Evolutionary conservation across 2,888 invertebrate species (phyloP), one percentile per base, ranked within the genome.

Genomic region (Myathropa florea): DNA sequence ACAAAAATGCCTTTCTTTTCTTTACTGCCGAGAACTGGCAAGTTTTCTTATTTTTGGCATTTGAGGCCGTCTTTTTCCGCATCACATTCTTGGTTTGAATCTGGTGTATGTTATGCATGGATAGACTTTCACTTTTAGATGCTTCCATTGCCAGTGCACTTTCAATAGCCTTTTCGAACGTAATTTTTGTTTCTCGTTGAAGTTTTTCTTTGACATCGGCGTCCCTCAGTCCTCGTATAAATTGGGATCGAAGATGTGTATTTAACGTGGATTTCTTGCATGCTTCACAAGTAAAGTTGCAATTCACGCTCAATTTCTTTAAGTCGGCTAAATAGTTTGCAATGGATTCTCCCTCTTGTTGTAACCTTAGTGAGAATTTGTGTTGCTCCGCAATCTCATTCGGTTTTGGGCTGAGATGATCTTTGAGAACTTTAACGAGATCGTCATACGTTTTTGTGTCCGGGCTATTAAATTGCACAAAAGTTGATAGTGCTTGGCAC

Each of bases 101-200:
- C n/a, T n/a, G n/a, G 24, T 64, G 55, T 28, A 73, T 60, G 63
- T 59, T 65, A 24, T 75, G 64, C 28, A 75, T 75, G 36, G 73
- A 64, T 14, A 26, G 61, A 24, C 64, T 65, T 64, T 87, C 68
- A 28, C 14, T 61, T 60, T 64, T 83, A 10, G 83, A 83, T 4
- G 80, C 67, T 80, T 87, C 80, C 39, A 80, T 60, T 23, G 76
- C 77, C 10, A 76, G 18, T 46, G 77, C 76, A 39, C 65, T 72
- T 65, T 72, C 4, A 3, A 83, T 53, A 14, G 59, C 77, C 30
- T 77, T 60, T 21, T 76, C 57, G 21, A 85, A 68, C 18, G 33
- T 72, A 7, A 65, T 39, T 9, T 33, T 36, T 30, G 78, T 78
- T 21, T 57, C 65, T 33, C 36, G 46, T 21, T 60, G 36, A 12